Conservation (phyloP, 92 coral and sea anemone genomes). For the Porites evermanni region DNA sequence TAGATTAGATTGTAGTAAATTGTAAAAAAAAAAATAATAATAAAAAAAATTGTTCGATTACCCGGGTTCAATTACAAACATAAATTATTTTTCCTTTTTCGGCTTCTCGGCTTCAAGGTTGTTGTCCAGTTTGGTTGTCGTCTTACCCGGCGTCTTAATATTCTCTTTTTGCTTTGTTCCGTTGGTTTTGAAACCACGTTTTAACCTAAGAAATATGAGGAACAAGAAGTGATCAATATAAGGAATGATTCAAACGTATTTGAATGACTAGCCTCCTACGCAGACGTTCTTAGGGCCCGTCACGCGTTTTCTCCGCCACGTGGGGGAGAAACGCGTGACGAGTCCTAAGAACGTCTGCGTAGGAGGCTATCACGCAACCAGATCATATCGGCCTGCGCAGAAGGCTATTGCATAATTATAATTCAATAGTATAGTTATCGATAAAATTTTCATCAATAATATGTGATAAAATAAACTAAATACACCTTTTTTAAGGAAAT, state of each 20-base stretch:
- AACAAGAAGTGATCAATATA: neutral
- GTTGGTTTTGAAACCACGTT: neutral
- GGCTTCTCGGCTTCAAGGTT: neutral
- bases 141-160: neutral
- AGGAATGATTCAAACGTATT: neutral
- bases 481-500: conserved; percentile 18
- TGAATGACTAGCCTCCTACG: conserved; percentile 9
- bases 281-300: conserved; percentile 5
- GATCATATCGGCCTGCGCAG: neutral
- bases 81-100: neutral
- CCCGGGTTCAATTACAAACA: conserved; percentile 20
- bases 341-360: neutral
- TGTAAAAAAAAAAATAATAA: no score
- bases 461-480: conserved; percentile 12
- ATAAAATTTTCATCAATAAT: conserved; percentile 16
- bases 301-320: conserved; percentile 2
- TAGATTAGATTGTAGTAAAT: no score
- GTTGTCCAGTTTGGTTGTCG: neutral
- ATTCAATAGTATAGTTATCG: conserved; percentile 14
- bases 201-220: neutral
- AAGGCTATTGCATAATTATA: neutral
- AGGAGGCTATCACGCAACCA: conserved; percentile 8
- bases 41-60: neutral
- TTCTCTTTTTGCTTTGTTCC: neutral
- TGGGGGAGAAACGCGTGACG: conserved; percentile 7